Evolutionary conservation across 2,888 invertebrate genomes (phyloP), one percentile per base, ranked within the genome.

Genomic region (Halictus quadricinctus): DNA sequence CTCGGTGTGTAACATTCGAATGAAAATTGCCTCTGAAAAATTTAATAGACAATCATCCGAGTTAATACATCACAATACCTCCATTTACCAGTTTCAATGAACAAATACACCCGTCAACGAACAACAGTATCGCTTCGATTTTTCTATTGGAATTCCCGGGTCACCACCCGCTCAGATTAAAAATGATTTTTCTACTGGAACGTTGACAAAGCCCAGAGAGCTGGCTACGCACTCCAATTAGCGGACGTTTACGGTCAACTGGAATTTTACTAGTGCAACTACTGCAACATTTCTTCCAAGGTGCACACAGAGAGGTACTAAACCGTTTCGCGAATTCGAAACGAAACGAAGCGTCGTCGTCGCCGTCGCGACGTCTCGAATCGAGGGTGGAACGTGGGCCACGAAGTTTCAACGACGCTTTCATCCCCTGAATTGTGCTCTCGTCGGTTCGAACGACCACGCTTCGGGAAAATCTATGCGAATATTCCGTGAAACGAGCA

Each of bases 261-360:
- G 81, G 83, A 84, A 88, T 88, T 88, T 88, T 89, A 91, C 90
- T 84, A n/a, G n/a, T n/a, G 60, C 25, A 29, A 64, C 29, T 15
- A 1, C 15, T 13, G 29, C 64, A 8, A 36, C 29, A 0, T 18
- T 29, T 64, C 25, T 64, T 29, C 18, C 36, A 36, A 2, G 2
- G 2, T 64, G 29, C 7, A 29, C 7, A 64, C 18, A 18, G 29
- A 29, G 15, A 64, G 3, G 8, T 15, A 25, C 15, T 64, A 18
- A 64, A 18, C 7, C 29, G 29, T 64, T 64, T 18, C 69, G 36
- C 41, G 10, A 41, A 2, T 29, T 36, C 41, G 69, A 41, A 69
- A 69, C 13, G 25, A 25, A 29, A 1, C 29, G n/a, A n/a, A n/a
- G n/a, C 25, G 25, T 21, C 60, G 25, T 1, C 54, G 54, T 64